Evolutionary conservation across 2,888 invertebrate species (phyloP), one percentile per base, ranked within the genome.

Genomic region (Lottia gigantea): DNA sequence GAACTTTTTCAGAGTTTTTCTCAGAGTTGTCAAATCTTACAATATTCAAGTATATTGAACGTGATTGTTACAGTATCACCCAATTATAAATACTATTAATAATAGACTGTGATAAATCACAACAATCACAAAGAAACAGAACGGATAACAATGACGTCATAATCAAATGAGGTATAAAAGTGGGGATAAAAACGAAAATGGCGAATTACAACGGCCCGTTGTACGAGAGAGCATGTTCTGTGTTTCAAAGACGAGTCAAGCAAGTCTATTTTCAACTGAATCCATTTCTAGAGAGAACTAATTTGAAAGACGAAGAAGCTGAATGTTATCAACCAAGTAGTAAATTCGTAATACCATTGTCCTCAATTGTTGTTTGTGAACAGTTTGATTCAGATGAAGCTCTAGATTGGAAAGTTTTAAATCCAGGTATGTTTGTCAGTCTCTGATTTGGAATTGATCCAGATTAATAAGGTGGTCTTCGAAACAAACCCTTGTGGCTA

Each of bases 231-330:
- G 62, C 63, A 8, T 19, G 68, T 25, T 15, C 63, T 63, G 71
- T 75, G 26, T 74, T 73, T 63, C 68, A 73, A 46, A 55, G 78
- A 1, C 74, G 72, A 26, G 70, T 76, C 4, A 74, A 78, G 67
- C 74, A 72, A 47, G 76, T 75, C 11, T 75, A 75, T 75, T 78
- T 78, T 66, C 67, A 74, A 46, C 65, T 76, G 1, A 76, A 75
- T 61, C 78, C 76, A 16, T 75, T 76, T 49, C 64, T 71, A 14
- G 74, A 77, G 31, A 67, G 62, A 61, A 71, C 68, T 16, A 68
- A 70, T 6, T 64, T 68, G 19, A 75, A 70, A 64, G 71, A 64
- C 8, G 63, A 67, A 19, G 66, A 71, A 46, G 45, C 23, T 25
- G 62, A 26, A 26, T 23, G 12, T 3, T 68, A 68, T 62, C 62